Percentiles rank a stretch among this genome's conserved stretches.
These are phyloP conservation scores for Fregata magnificens DNA, from an alignment of 2,113 vertebrate species.

Conservation along the genomic window DNA sequence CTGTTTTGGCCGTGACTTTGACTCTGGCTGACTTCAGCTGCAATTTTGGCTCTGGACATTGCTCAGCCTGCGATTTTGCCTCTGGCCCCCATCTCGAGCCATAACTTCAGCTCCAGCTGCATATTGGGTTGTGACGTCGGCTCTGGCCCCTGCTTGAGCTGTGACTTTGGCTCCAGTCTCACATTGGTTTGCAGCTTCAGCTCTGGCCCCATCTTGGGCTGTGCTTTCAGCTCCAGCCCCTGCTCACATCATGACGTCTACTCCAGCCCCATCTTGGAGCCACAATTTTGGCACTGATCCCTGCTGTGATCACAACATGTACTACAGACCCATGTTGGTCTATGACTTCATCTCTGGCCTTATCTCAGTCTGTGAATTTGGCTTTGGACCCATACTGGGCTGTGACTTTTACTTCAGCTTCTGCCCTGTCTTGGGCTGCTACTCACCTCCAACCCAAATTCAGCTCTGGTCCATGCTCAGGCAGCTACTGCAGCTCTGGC, in stretches of 20 bases:
- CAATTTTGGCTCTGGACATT: background rate
- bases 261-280: background rate
- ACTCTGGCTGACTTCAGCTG: background rate
- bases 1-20: background rate
- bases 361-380: background rate
- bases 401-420: background rate
- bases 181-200: background rate
- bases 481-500: background rate
- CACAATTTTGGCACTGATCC: background rate
- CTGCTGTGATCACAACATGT: background rate
- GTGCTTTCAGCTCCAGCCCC: background rate
- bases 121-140: background rate
- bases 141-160: background rate
- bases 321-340: background rate
- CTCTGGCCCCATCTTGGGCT: background rate
- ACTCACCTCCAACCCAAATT: background rate
- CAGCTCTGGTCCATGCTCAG: background rate
- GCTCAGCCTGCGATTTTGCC: background rate
- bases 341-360: background rate
- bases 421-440: background rate
- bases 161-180: no score
- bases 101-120: background rate
- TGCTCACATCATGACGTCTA: background rate
- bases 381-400: background rate
- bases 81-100: background rate